Percentiles rank a stretch among this genome's conserved stretches.
Evolutionary conservation across 2,113 vertebrate genomes (phyloP).

Genomic region (Sarotherodon lohbergeri): DNA sequence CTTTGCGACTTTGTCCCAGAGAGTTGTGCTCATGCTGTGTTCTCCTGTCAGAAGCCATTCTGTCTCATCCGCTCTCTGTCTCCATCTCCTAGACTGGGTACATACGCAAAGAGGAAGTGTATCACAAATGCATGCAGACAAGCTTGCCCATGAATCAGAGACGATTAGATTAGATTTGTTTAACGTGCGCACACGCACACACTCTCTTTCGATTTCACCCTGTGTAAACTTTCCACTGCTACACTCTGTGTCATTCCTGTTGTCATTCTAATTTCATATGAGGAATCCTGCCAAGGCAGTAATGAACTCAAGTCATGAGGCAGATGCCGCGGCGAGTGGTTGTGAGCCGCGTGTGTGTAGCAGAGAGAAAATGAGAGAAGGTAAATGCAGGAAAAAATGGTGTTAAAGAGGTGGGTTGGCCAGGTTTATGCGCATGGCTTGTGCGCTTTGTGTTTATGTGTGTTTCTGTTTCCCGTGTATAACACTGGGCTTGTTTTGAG

Average conservation of each 20-base stretch:
- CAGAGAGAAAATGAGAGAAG: not conserved
- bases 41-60: conserved; percentile 38
- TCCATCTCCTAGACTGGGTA: conserved; percentile 9
- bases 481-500: conserved; percentile 35
- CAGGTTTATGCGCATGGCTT: not conserved
- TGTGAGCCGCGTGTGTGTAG: not conserved
- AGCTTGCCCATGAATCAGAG: conserved; percentile 46
- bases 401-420: not conserved
- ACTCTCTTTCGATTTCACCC: conserved; percentile 12
- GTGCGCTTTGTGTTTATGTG: not conserved
- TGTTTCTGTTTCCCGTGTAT: not conserved
- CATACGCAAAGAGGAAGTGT: conserved; percentile 16
- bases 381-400: not conserved
- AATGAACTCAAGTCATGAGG: conserved; percentile 54
- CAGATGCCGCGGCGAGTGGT: conserved; percentile 8
- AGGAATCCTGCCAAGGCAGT: conserved; percentile 57
- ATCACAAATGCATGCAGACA: conserved; percentile 51
- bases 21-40: conserved; percentile 18
- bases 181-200: not conserved
- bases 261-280: conserved; percentile 54
- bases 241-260: conserved; percentile 48
- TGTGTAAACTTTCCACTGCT: conserved; percentile 38
- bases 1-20: conserved; percentile 39
- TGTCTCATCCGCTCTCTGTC: conserved; percentile 17
- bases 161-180: conserved; percentile 56